A percentile compares a stretch with the other conserved stretches of the same genome.
Evolutionary conservation across 1,140 invertebrate species (phyloP).

Genomic region (Dryas iulia): DNA sequence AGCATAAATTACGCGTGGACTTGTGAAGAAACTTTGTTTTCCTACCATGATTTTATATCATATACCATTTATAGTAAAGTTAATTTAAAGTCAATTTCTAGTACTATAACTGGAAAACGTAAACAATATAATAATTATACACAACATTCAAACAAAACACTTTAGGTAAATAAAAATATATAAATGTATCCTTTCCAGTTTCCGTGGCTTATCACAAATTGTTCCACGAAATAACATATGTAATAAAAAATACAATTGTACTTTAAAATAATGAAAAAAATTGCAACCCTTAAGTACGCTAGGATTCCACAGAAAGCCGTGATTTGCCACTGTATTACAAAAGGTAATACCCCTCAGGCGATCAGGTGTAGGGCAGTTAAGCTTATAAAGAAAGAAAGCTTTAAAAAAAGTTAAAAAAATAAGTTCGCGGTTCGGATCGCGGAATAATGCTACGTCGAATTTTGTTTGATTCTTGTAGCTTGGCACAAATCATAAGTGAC

Average conservation of each 20-base stretch:
- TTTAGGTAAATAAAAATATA: no score
- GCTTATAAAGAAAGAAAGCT: slow-evolving; percentile 72
- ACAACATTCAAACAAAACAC: no score
- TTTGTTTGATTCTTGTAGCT: slow-evolving; percentile 46
- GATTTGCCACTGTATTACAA: slow-evolving; percentile 63
- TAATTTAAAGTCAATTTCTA: background rate
- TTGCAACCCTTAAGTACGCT: slow-evolving; percentile 37
- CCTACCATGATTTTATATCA: background rate
- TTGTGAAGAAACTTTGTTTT: background rate
- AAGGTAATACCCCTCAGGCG: slow-evolving; percentile 63
- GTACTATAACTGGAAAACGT: background rate
- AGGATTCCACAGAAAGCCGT: slow-evolving; percentile 42
- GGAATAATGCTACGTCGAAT: slow-evolving; percentile 63
- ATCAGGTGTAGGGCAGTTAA: slow-evolving; percentile 73
- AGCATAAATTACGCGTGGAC: background rate
- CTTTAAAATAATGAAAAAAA: slow-evolving; percentile 11
- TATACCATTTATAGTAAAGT: background rate
- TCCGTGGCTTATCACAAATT: no score
- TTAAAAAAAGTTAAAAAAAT: slow-evolving; percentile 69
- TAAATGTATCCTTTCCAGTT: no score
- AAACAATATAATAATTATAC: no score
- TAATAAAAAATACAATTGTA: background rate
- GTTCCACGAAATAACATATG: background rate
- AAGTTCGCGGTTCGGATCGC: slow-evolving; percentile 64
- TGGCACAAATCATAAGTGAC: slow-evolving; percentile 21